Percentiles rank a stretch among this genome's conserved stretches.
Evolutionary conservation across 64 coral and sea anemone species (phyloP).

Genomic region (Acropora tenuis): DNA sequence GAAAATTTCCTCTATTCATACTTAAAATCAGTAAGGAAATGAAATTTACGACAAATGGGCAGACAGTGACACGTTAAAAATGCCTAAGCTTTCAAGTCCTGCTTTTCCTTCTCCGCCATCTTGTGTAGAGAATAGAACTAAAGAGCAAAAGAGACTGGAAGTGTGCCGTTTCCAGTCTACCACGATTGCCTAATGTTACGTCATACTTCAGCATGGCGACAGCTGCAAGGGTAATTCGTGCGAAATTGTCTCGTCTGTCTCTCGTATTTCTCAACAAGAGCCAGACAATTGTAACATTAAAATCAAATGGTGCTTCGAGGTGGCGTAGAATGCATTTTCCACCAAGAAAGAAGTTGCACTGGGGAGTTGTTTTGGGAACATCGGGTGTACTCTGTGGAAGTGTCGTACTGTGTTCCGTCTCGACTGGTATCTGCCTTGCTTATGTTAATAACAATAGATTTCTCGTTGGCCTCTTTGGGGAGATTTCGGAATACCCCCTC

Average conservation of each 20-base stretch:
- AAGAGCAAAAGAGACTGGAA: no score
- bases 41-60: no score
- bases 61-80: no score
- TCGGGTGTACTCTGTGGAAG: slow-evolving; percentile 31
- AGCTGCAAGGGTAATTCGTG: neutral
- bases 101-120: slow-evolving; percentile 17
- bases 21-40: no score
- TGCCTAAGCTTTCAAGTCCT: no score
- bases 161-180: slow-evolving; percentile 1
- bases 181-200: neutral
- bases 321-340: slow-evolving; percentile 23
- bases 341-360: slow-evolving; percentile 27
- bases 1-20: neutral
- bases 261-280: neutral
- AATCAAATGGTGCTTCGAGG: neutral
- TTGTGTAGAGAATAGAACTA: slow-evolving; percentile 8
- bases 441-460: no score
- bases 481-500: no score
- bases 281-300: neutral
- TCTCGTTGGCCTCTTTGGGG: no score
- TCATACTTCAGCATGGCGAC: slow-evolving; percentile 45
- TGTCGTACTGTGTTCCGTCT: slow-evolving; percentile 20
- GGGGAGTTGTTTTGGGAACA: slow-evolving; percentile 11
- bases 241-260: slow-evolving; percentile 38
- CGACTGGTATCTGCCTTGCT: neutral